phyloP scores from a whole-genome alignment of 2,113 vertebrate species.

The Mirza zaza region DNA sequence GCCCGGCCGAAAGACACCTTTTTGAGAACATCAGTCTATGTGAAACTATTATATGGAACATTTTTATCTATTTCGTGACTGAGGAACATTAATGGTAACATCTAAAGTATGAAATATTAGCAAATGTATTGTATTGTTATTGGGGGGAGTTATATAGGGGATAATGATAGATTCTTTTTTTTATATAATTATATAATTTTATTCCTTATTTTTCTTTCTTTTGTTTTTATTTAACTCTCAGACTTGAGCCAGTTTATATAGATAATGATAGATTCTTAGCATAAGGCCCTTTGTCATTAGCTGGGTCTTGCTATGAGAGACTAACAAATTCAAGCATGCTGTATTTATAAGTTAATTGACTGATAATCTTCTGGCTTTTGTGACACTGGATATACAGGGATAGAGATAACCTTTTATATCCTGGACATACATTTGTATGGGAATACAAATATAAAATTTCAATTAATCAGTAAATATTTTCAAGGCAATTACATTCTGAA shows the following conservation, averaged over 20 bases:
- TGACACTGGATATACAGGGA: not conserved
- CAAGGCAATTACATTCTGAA: slow-evolving; percentile 30
- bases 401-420: not conserved
- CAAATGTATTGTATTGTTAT: not conserved
- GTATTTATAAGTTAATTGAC: not conserved
- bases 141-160: not conserved
- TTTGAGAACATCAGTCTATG: not conserved
- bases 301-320: slow-evolving; percentile 21
- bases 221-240: too few relatives aligned
- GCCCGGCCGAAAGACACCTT: not conserved
- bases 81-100: not conserved
- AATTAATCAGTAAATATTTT: slow-evolving; percentile 10
- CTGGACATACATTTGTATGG: not conserved
- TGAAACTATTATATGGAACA: not conserved
- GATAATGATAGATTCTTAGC: not conserved
- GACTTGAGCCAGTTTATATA: too few relatives aligned
- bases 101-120: not conserved
- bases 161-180: not conserved
- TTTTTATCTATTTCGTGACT: not conserved
- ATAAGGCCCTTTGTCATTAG: slow-evolving; percentile 29
- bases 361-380: not conserved
- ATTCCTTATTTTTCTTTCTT: too few relatives aligned
- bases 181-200: too few relatives aligned
- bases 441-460: slow-evolving; percentile 42
- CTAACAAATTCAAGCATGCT: not conserved